Percentiles rank a stretch among this genome's conserved stretches.
Evolutionary conservation across 2,888 invertebrate genomes (phyloP).

Genomic region (Aproaerema taeniolella): DNA sequence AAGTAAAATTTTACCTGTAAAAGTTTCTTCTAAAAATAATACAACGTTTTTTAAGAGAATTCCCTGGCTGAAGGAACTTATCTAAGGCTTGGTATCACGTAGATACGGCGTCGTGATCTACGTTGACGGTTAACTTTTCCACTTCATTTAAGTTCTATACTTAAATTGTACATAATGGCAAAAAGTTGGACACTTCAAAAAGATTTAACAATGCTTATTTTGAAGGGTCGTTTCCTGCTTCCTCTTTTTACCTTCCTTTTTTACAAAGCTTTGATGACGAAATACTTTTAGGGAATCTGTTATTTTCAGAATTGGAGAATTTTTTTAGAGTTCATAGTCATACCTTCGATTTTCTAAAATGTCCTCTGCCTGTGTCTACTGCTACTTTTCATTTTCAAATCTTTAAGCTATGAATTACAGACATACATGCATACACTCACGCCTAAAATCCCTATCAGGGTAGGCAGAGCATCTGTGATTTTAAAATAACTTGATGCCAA

Average conservation of each 20-base stretch:
- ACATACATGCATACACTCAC: too few species aligned
- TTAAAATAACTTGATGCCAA: too few species aligned
- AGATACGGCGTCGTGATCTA: slow-evolving; percentile 35
- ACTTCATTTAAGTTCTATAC: slow-evolving; percentile 74
- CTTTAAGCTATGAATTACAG: too few species aligned
- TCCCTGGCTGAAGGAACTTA: too few species aligned
- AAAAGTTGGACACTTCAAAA: slow-evolving; percentile 66
- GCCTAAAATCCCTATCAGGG: too few species aligned
- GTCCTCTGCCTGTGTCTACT: too few species aligned
- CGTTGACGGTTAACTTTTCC: slow-evolving; percentile 69
- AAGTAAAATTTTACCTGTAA: too few species aligned
- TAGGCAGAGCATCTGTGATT: too few species aligned
- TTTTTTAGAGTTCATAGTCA: not conserved
- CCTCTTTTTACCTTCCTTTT: slow-evolving; percentile 49
- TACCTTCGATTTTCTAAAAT: not conserved
- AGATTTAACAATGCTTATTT: slow-evolving; percentile 75
- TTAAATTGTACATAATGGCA: slow-evolving; percentile 70
- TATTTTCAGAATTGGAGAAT: not conserved
- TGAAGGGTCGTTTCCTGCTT: slow-evolving; percentile 52
- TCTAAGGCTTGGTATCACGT: not conserved
- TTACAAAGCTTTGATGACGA: slow-evolving; percentile 40
- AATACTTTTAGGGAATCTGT: slow-evolving; percentile 16
- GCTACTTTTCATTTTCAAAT: too few species aligned
- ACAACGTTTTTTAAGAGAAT: too few species aligned
- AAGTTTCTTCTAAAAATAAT: too few species aligned